A percentile compares a stretch with the other conserved stretches of the same genome.
phyloP scores from a whole-genome alignment of 2,888 invertebrate species.

The Platerodrilus igneus region DNA sequence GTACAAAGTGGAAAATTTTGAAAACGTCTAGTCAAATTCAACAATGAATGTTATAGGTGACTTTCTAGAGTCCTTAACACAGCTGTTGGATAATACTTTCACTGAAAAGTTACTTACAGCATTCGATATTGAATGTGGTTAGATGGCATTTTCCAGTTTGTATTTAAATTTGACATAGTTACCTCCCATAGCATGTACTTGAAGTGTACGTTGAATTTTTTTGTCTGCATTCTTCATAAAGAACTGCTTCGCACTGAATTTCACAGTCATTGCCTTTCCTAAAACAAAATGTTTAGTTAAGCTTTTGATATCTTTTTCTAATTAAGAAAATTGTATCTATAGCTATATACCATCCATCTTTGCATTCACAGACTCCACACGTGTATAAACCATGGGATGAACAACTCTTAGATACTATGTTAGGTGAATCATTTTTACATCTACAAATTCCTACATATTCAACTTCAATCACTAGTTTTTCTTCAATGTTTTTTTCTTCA shows the following conservation, averaged over 20 bases:
- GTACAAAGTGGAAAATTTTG: too few species aligned
- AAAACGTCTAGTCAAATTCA: too few species aligned
- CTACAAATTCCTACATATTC: constrained; percentile 45
- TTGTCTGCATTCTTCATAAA: constrained; percentile 28
- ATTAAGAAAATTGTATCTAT: too few species aligned
- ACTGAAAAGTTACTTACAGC: too few species aligned
- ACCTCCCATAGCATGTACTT: constrained; percentile 32
- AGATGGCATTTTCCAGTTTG: too few species aligned
- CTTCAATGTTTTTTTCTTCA: constrained; percentile 72
- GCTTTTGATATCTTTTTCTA: constrained; percentile 1
- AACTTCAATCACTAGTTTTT: constrained; percentile 63
- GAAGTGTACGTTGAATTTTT: constrained; percentile 30
- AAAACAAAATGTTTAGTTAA: constrained; percentile 15
- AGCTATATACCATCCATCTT: constrained; percentile 29
- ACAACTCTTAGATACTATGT: constrained; percentile 39
- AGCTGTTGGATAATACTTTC: too few species aligned
- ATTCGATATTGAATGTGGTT: too few species aligned
- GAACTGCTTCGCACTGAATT: constrained; percentile 48
- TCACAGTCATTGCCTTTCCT: constrained; percentile 56
- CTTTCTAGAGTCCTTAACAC: too few species aligned
- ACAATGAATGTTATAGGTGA: too few species aligned
- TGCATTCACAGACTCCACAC: constrained; percentile 38
- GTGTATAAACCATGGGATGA: constrained; percentile 52
- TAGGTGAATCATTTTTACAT: constrained; percentile 70
- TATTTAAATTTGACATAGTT: too few species aligned